Evolutionary conservation across 2,113 vertebrate species (phyloP), one percentile per base, ranked within the genome.

Genomic region (Hipposideros armiger): DNA sequence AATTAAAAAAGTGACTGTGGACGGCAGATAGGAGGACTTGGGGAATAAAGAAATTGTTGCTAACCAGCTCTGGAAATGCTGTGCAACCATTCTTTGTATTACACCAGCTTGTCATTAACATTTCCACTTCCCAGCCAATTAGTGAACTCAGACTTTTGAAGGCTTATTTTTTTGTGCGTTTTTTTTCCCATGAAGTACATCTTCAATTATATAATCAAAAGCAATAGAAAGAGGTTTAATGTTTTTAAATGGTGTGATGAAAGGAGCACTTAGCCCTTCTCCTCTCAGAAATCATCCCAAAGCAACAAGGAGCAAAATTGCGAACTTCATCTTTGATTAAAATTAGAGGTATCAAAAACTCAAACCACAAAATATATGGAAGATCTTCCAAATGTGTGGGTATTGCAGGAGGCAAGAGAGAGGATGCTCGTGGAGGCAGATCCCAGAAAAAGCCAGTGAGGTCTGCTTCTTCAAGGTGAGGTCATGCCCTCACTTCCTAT

Each of bases 151-250:
- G 45, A 36, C 30, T 20, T 36, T 47, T 5, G 24, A 16, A 83
- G 42, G 36, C 17, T 50, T 36, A 4, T 30, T 70, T 91, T 67
- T 11, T 11, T 54, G 52, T 17, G 16, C 47, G 13, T 9, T 74
- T 69, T 92, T 47, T 66, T 74, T 86, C 45, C 66, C 32, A 42
- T 54, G 19, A 90, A 87, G 72, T 32, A 69, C 47, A 20, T 54
- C 73, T 90, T 76, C 19, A 58, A 28, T 94, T 92, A 78, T 32
- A 28, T 30, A 73, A 83, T 64, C 30, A 92, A 69, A 95, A 91
- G 56, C 58, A 85, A 36, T 47, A 73, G 30, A n/a, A 81, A 70
- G 22, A 50, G 36, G 8, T 69, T 74, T 89, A 16, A 22, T 52
- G 42, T 81, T 85, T 62, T 64, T 26, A 80, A 67, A 74, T 40